These are phyloP conservation scores for Acrobasis suavella DNA, from an alignment of 2,888 invertebrate genomes.

Conservation along the genomic window DNA sequence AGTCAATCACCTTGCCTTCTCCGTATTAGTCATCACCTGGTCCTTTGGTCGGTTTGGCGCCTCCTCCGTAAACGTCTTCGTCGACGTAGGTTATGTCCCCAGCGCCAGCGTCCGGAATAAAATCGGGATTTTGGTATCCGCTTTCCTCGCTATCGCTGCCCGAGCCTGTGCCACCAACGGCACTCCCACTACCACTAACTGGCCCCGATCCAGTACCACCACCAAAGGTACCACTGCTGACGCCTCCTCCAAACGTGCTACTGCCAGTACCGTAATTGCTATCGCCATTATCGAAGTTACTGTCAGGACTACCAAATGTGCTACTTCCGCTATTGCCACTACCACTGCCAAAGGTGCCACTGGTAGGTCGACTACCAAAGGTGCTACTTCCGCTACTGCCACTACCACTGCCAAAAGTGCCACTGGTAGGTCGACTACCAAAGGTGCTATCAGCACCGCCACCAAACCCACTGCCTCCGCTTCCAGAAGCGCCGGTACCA, in stretches of 20 bases:
- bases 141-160: conserved; percentile 25
- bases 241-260: conserved; percentile 21
- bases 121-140: conserved; percentile 35
- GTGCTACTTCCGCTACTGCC: conserved; percentile 20
- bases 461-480: conserved; percentile 17
- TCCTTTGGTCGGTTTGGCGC: conserved; percentile 66
- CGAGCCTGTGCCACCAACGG: conserved; percentile 17
- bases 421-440: conserved; percentile 22
- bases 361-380: conserved; percentile 8
- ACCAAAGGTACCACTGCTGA: conserved; percentile 19
- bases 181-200: conserved; percentile 4
- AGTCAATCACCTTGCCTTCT: conserved; percentile 62
- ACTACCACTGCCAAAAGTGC: conserved; percentile 19
- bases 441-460: conserved; percentile 21
- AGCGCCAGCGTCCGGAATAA: conserved; percentile 37
- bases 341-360: conserved; percentile 22
- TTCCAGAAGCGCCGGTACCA: conserved; percentile 27
- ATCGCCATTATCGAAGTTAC: not conserved
- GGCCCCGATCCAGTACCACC: conserved; percentile 18
- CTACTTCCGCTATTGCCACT: conserved; percentile 21
- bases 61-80: conserved; percentile 60
- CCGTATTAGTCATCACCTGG: conserved; percentile 77
- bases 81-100: conserved; percentile 58
- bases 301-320: conserved; percentile 22
- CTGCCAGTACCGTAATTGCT: conserved; percentile 23